These are phyloP conservation scores for Apodemia zela DNA, from an alignment of 2,888 invertebrate genomes.

Conservation along the genomic window DNA sequence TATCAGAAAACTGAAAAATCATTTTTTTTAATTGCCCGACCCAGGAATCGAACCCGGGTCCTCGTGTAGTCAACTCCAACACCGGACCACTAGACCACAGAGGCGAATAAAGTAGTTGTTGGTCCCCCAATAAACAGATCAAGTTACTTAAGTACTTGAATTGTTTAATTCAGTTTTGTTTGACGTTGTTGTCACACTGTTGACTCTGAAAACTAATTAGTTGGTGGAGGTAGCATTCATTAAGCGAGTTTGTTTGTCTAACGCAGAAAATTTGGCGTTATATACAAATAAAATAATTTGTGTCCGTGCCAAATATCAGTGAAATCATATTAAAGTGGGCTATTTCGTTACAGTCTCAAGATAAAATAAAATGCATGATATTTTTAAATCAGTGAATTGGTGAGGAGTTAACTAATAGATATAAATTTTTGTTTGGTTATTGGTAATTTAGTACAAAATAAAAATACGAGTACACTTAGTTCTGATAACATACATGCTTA, in stretches of 20 bases:
- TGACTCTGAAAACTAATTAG: conserved; percentile 1
- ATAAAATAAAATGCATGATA: neutral
- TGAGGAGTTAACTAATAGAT: too few relatives aligned
- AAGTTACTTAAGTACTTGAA: conserved; percentile 1
- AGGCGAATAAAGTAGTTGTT: too few relatives aligned
- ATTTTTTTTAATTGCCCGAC: too few relatives aligned
- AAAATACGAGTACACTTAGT: too few relatives aligned
- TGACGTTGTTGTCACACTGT: neutral
- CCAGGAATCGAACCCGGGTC: too few relatives aligned
- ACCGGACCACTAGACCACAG: too few relatives aligned
- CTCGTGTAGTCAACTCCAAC: too few relatives aligned
- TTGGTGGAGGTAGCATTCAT: conserved; percentile 2
- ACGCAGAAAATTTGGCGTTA: neutral
- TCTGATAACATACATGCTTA: too few relatives aligned
- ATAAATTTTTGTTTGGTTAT: too few relatives aligned
- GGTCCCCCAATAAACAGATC: neutral
- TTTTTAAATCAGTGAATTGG: too few relatives aligned
- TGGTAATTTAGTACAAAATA: too few relatives aligned
- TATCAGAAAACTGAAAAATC: too few relatives aligned
- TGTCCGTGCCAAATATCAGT: neutral
- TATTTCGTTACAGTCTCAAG: neutral
- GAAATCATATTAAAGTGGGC: neutral
- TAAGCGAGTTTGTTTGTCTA: neutral
- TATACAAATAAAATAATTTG: neutral
- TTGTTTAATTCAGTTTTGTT: neutral